Base-by-base conservation (phyloP, 2,113 vertebrate species). In the Saiga tatarica region DNA sequence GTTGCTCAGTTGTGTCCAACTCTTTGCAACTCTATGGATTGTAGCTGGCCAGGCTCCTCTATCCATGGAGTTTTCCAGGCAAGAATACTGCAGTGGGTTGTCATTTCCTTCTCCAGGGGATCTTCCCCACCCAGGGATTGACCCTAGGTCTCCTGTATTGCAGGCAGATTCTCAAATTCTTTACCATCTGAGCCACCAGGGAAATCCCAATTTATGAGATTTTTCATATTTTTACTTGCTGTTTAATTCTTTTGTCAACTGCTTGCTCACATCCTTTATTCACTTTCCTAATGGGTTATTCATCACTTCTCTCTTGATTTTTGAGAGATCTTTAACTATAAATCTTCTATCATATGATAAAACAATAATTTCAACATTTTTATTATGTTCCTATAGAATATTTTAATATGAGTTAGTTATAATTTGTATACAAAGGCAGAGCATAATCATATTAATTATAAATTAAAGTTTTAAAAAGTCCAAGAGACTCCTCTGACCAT, bases 391-490 rank as follows among this genome's bases (percentile, higher is more conserved):
- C 78, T 67, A 26, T 36, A 78, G 36, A 89, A 23, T 64, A 88
- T n/a, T 36, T 95, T 76, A 78, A 55, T 30, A 53, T 6, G 15
- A 74, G 21, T 17, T 42, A 79, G 26, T 84, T 78, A 47, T 87
- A 71, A 91, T 64, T 57, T 64, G 36, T 42, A 57, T 9, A 85
- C 16, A 50, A 62, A 88, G 17, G 47, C 85, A 92, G 39, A 85
- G 19, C 79, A 79, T 57, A 84, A 50, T 12, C 57, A n/a, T 52
- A 45, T 26, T 86, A 71, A 83, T 47, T 55, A 55, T n/a, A 83
- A 90, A 64, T n/a, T 26, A 13, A 89, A 96, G 47, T 84, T 97
- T 89, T 92, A 36, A 89, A 36, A 91, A 89, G 86, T 59, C 93
- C n/a, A 52, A 93, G 16, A 91, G 60, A 50, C 6, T 86, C 79